Conservation (phyloP, 92 coral and sea anemone species). For the Chrysogorgia sp. region DNA sequence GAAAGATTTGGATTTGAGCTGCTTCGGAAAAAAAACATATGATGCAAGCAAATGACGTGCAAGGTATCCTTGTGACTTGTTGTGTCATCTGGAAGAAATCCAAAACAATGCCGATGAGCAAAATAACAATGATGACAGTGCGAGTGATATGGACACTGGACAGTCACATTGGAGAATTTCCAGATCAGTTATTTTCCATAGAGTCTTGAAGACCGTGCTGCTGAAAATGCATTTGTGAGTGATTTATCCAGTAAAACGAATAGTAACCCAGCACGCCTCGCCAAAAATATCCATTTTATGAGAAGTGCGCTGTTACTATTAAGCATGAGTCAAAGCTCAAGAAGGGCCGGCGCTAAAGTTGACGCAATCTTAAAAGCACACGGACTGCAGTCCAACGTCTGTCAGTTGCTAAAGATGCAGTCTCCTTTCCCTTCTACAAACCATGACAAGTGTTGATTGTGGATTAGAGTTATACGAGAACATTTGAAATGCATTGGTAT, state of each 20-base stretch:
- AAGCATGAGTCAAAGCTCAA: neutral
- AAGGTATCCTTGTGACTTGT: neutral
- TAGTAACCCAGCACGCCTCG: neutral
- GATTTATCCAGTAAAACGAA: neutral
- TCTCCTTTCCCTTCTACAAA: slow-evolving; percentile 31
- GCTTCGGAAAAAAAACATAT: neutral
- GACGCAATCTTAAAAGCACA: slow-evolving; percentile 45
- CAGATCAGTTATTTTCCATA: neutral
- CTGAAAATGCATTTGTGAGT: neutral
- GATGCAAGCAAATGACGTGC: neutral
- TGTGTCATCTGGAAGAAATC: neutral
- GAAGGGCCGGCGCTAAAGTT: slow-evolving; percentile 6
- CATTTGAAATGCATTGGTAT: slow-evolving; percentile 22
- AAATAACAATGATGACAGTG: neutral
- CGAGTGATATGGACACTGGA: neutral
- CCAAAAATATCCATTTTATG: neutral
- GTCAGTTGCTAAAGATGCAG: slow-evolving; percentile 40
- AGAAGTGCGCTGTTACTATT: slow-evolving; percentile 2
- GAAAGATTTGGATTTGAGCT: neutral
- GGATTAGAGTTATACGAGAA: slow-evolving; percentile 19
- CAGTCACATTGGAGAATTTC: neutral
- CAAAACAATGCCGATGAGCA: neutral
- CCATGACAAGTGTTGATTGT: slow-evolving; percentile 31
- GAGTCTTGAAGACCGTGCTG: slow-evolving; percentile 1
- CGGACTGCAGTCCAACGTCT: slow-evolving; percentile 34